These are phyloP conservation scores for Diorhabda elongata DNA, from an alignment of 1,140 invertebrate genomes.

Conservation along the genomic window DNA sequence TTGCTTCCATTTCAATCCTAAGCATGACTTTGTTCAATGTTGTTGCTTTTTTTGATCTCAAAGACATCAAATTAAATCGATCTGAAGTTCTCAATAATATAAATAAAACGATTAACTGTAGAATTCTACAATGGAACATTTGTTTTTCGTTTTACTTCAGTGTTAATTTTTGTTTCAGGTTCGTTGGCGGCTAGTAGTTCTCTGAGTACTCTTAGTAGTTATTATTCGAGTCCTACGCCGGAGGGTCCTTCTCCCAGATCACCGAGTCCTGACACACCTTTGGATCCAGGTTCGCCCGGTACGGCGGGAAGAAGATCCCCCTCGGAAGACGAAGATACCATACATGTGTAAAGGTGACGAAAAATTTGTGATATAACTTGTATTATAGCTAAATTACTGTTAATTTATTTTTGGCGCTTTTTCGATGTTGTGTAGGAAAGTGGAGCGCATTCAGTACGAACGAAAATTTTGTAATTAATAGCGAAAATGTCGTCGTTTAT, in stretches of 20 bases:
- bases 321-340: constrained; percentile 56
- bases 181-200: constrained; percentile 57
- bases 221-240: constrained; percentile 55
- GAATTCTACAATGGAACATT: no score
- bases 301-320: constrained; percentile 48
- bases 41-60: no score
- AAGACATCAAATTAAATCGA: no score
- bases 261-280: constrained; percentile 47
- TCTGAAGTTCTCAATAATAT: no score
- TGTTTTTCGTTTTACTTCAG: no score
- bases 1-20: no score
- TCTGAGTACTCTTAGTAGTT: constrained; percentile 56
- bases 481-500: constrained; percentile 13
- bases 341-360: constrained; percentile 42
- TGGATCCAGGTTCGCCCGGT: constrained; percentile 47
- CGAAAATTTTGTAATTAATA: constrained; percentile 29
- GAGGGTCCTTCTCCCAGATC: constrained; percentile 39
- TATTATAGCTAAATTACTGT: constrained; percentile 37
- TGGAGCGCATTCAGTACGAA: constrained; percentile 13
- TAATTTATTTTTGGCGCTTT: constrained; percentile 42
- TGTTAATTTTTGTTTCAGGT: constrained; percentile 28
- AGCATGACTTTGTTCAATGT: no score
- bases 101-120: no score
- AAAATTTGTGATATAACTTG: constrained; percentile 41
- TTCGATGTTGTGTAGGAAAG: constrained; percentile 38